Evolutionary conservation across 2,888 invertebrate species (phyloP), one percentile per base, ranked within the genome.

Genomic region (Quadriops clusia): DNA sequence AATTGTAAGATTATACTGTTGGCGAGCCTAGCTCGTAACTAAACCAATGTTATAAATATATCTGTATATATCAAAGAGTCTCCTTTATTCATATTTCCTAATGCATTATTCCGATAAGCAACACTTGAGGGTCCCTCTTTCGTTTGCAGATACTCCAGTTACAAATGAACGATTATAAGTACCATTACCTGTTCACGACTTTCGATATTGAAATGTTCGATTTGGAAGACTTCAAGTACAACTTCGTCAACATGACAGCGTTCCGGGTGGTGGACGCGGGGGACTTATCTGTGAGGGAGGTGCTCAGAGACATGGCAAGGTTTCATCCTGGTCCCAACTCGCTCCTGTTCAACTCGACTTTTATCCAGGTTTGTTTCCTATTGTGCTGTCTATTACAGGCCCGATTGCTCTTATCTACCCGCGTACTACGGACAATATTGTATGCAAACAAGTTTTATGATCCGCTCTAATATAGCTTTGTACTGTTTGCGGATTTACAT

Each of bases 171-270:
- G 82, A 83, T 52, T 82, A 81, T 60, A 80, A 80, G 54, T 84
- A 82, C 53, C 84, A 86, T 56, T 86, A 82, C 58, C 66, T 84
- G 37, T 81, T 85, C 49, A 82, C 82, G 13, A 77, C 77, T 28
- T 72, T 77, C 53, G 60, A 75, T 56, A 67, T 75, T 45, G 74
- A 75, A 54, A 70, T 72, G 37, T 74, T 73, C 54, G 74, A 87
- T 50, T 63, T 89, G 38, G 87, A 87, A 58, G 87, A 87, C 53
- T 93, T 90, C 60, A 84, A 84, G 53, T 90, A 93, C 65, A 93
- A 93, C 54, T 79, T 82, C 23, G 90, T 91, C 21, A 93, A 93
- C 60, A 87, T 93, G 65, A 91, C 90, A n/a, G 87, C 90, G 1
- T 91, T 77, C 53, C 68, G 83, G 41, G 66, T 85, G 41, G 77